Conservation (phyloP, 2,888 invertebrate genomes). For the Mongoloraphidia duomilia region DNA sequence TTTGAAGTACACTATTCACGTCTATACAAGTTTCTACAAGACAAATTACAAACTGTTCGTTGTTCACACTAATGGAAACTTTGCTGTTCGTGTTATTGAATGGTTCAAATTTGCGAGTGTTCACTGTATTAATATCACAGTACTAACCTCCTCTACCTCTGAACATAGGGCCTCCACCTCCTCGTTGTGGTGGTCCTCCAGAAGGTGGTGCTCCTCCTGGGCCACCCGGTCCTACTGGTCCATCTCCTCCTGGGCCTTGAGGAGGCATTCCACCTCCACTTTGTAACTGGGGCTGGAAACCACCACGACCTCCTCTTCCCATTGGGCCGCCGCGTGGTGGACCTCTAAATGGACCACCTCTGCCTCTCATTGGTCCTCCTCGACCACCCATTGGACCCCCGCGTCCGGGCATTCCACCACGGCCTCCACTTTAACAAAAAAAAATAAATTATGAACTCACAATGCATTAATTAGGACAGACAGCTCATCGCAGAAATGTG, state of each 20-base stretch:
- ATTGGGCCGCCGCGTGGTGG: slow-evolving; percentile 14
- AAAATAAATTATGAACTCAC: background rate
- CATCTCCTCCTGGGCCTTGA: slow-evolving; percentile 9
- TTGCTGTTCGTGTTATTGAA: no score
- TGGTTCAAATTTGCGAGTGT: no score
- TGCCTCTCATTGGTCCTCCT: slow-evolving; percentile 12
- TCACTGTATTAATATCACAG: no score
- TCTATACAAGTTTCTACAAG: no score
- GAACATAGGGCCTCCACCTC: background rate
- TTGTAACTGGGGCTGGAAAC: slow-evolving; percentile 13
- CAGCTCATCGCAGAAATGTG: no score
- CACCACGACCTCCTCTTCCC: slow-evolving; percentile 14
- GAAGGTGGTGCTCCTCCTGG: slow-evolving; percentile 10
- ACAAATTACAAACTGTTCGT: no score
- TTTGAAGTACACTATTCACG: no score
- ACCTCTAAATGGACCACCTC: slow-evolving; percentile 17
- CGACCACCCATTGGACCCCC: slow-evolving; percentile 13
- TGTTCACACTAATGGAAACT: no score
- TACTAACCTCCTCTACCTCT: background rate
- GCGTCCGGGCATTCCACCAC: slow-evolving; percentile 8
- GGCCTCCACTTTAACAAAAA: slow-evolving; percentile 1
- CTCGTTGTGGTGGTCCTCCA: slow-evolving; percentile 1
- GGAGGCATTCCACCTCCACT: slow-evolving; percentile 13
- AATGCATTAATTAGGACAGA: no score
- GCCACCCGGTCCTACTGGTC: slow-evolving; percentile 3